Conservation (phyloP, 2,888 invertebrate species). For the Adelphocoris suturalis region DNA sequence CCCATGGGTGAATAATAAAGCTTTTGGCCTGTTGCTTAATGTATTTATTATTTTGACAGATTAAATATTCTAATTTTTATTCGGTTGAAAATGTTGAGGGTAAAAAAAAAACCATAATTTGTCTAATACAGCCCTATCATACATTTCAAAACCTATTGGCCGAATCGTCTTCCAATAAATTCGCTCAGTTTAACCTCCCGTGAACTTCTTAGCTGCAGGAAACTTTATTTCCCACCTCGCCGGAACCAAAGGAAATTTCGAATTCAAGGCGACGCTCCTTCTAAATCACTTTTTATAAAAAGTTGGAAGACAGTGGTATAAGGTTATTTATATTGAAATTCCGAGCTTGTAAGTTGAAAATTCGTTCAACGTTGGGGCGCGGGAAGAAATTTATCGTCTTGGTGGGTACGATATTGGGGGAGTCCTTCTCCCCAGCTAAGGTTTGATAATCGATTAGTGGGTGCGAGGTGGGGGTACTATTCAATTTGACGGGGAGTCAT, state of each 20-base stretch:
- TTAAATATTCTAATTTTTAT: too few relatives aligned
- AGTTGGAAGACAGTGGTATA: conserved; percentile 18
- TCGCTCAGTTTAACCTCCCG: background rate
- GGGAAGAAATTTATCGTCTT: conserved; percentile 31
- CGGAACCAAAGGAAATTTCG: conserved; percentile 4
- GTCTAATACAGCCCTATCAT: background rate
- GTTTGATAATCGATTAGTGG: conserved; percentile 48
- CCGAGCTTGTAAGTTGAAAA: conserved; percentile 34
- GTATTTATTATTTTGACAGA: too few relatives aligned
- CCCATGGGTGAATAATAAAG: too few relatives aligned
- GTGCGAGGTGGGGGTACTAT: conserved; percentile 27
- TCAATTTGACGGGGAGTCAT: conserved; percentile 58
- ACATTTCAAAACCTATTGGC: background rate
- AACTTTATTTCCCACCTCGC: background rate
- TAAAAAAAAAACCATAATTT: too few relatives aligned
- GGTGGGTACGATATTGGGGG: background rate
- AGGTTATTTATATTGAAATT: conserved; percentile 46
- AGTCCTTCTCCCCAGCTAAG: background rate
- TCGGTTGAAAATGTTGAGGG: too few relatives aligned
- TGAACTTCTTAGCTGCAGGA: background rate
- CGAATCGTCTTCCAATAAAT: conserved; percentile 35
- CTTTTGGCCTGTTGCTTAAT: too few relatives aligned
- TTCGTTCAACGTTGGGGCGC: conserved; percentile 26
- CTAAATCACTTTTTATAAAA: conserved; percentile 31
- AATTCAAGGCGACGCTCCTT: conserved; percentile 7